Evolutionary conservation across 2,888 invertebrate genomes (phyloP), one percentile per base, ranked within the genome.

Genomic region (Tachina grossa): DNA sequence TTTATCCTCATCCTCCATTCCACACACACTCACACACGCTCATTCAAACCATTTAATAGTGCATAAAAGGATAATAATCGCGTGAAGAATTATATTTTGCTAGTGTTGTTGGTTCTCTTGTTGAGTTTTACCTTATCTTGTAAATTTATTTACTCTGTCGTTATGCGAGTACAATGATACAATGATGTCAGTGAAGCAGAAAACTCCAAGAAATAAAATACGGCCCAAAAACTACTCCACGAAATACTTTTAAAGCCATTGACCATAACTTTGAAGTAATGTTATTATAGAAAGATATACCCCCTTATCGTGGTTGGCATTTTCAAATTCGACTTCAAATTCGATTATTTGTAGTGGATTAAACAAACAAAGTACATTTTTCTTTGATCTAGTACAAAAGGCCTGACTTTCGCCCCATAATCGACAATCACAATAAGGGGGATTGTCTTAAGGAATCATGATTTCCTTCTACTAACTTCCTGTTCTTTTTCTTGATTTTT

Each of bases 31-130:
- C 43, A 57, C 43, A 66, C 68, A 68, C 31, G 16, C 61, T 57
- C 59, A 69, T 6, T 2, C 49, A 77, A 49, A 43, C 1, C 14
- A 59, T 63, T 68, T 82, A 63, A 63, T 55, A 59, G 69, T 68
- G 69, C 72, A 51, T 66, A 71, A 72, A 69, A 65, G 82, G 75
- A 76, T 85, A 85, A 85, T 82, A 78, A 75, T 75, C 79, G 85
- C 79, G 75, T 85, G 83, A 83, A 83, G 85, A 76, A 83, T 75
- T 80, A 49, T 66, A 71, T 75, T 63, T 43, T 76, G 69, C 47
- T 51, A 16, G 43, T 59, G 51, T 77, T 55, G 55, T 71, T 72
- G 66, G 31, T 31, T 31, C 51, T 61, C n/a, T 53, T 74, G 45
- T 43, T 41, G 16, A 68, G 43, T 61, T 65, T 81, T 63, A 75